Conservation (phyloP, 2,113 vertebrate genomes). For the Cercocebus atys region DNA sequence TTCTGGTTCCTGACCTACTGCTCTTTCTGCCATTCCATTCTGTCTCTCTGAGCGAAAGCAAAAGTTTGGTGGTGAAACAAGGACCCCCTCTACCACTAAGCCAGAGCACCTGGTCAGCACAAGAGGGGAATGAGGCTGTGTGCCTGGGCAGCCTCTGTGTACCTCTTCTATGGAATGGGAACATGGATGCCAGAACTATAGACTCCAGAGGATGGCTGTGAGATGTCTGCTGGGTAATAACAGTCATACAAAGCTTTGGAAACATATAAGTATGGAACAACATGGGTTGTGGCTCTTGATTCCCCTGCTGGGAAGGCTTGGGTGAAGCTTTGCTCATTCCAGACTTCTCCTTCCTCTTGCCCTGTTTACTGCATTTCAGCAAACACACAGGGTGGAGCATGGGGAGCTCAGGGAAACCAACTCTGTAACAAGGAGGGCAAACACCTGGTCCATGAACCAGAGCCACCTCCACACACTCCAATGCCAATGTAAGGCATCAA, state of each 20-base stretch:
- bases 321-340: background rate
- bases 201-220: background rate
- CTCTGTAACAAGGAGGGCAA: background rate
- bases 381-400: rapidly evolving
- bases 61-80: too few relatives aligned
- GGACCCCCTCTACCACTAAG: background rate
- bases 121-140: too few relatives aligned
- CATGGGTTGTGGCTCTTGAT: background rate
- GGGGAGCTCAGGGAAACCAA: background rate
- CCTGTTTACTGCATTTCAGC: too few relatives aligned
- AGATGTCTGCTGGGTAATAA: background rate
- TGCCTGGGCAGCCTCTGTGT: background rate
- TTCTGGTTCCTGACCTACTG: background rate
- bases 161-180: background rate
- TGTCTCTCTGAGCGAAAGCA: background rate
- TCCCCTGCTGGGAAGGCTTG: background rate
- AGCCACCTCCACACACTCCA: background rate
- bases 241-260: background rate
- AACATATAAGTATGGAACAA: background rate
- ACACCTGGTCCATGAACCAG: background rate
- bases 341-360: background rate
- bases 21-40: background rate
- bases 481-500: background rate
- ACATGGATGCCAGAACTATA: rapidly evolving
- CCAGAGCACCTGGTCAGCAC: background rate